Evolutionary conservation across 2,888 invertebrate genomes (phyloP).

Genomic region (Limnephilus marmoratus): DNA sequence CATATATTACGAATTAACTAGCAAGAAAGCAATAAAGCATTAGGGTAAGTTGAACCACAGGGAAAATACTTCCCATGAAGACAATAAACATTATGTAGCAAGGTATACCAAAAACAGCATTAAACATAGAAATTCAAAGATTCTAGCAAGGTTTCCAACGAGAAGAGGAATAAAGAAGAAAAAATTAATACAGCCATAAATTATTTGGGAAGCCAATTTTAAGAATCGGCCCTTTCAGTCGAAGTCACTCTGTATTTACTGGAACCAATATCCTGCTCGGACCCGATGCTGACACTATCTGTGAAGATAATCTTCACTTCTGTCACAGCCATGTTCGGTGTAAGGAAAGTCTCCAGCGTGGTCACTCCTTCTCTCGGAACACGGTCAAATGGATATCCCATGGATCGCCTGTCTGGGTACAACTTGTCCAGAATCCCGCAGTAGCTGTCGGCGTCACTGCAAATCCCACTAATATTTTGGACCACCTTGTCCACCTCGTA

Average conservation of each 20-base stretch:
- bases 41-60: too few relatives aligned
- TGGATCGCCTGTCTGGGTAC: too few relatives aligned
- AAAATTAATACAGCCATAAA: neutral
- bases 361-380: too few relatives aligned
- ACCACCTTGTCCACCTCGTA: slow-evolving; percentile 75
- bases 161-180: neutral
- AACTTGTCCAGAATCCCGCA: slow-evolving; percentile 77
- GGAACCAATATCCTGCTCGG: slow-evolving; percentile 47
- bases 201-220: too few relatives aligned
- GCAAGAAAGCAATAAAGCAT: too few relatives aligned
- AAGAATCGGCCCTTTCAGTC: too few relatives aligned
- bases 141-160: neutral
- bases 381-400: too few relatives aligned
- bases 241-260: neutral
- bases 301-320: slow-evolving; percentile 80
- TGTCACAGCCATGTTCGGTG: slow-evolving; percentile 83
- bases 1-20: too few relatives aligned
- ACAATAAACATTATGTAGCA: too few relatives aligned
- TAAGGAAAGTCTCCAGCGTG: slow-evolving; percentile 77
- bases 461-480: slow-evolving; percentile 73
- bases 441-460: slow-evolving; percentile 86
- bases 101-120: too few relatives aligned
- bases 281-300: slow-evolving; percentile 75
- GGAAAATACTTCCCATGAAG: too few relatives aligned
- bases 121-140: too few relatives aligned